Evolutionary conservation across 2,888 invertebrate genomes (phyloP), one percentile per base, ranked within the genome.

Genomic region (Hemicrepidius hirtus): DNA sequence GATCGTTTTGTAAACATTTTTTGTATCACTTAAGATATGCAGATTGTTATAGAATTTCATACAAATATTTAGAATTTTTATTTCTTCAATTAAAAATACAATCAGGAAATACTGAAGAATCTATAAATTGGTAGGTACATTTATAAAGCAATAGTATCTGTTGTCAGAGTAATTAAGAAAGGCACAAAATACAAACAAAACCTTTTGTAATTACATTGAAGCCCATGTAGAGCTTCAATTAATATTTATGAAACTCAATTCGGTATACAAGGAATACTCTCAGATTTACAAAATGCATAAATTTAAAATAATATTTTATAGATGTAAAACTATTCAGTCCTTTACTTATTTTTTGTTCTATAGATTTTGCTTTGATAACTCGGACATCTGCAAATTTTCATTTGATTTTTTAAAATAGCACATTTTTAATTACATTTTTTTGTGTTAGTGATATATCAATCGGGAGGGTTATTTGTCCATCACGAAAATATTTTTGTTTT

Each of bases 241-340:
- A 60, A 60, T 60, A 60, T 60, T 60, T 40, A 60, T 60, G 60
- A 32, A 12, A 41, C 35, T 41, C 41, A 20, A 41, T 60, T 41
- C 60, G 60, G 40, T 41, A 24, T 60, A 20, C 41, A 5, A 41
- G 40, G 40, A 41, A 41, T 41, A 21, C 60, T 41, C 40, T 60
- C 18, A 41, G 60, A 60, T 41, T 60, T 41, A 41, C 20, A 24
- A 18, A 60, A 18, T 24, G 60, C 18, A 60, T 60, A 60, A 60
- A 60, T 60, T 60, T 60, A n/a, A 41, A 41, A 41, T 40, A 21
- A 60, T 60, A 20, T 37, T 37, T 10, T 20, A 35, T 40, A 16
- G n/a, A 53, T 21, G 28, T 28, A 53, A 53, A 28, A 46, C 46
- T 16, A 18, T 46, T 16, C 9, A 46, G 16, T 16, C 16, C 10